Base-by-base conservation (phyloP, 2,888 invertebrate genomes). In the Leptothorax acervorum region DNA sequence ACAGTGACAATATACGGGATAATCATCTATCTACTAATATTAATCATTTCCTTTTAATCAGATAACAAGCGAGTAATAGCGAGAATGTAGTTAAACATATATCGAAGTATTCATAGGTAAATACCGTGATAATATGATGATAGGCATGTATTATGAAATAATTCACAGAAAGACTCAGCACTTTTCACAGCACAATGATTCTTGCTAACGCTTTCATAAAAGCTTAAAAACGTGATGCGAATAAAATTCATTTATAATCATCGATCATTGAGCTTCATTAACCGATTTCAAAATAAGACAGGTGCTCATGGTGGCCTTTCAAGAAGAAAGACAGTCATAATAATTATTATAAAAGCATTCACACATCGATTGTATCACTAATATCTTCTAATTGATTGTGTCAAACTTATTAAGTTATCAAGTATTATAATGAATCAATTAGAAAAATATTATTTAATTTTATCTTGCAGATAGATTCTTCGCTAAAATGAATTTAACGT, bases 1-100 rank as follows among this genome's bases (percentile, higher is more conserved):
- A 78, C 75, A 45, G 63, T 82, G 86, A 85, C 88, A 81, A 84
- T 86, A 74, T 82, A 28, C 9, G 31, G 82, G 79, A 78, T 66
- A 87, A 87, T 83, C 86, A 62, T 82, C 76, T 84, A 79, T 71
- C 65, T 84, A 62, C 70, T 84, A 74, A 71, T 88, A 88, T 88
- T 87, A 87, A 88, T 88, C 88, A 88, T 83, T 23, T n/a, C 8
- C 45, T 48, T 60, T 48, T 28, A 15, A 23, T 35, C 60, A 71
- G 35, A 81, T 71, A 71, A 81, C 62, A 39, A 45, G 31, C 35
- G 60, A 39, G 45, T 71, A 81, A 57, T 48, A 45, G 55, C 42
- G 35, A 81, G 48, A 81, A 62, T 31, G 55, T 55, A 12, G 28
- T 55, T 55, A 66, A 55, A 42, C 31, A 48, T 35, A 51, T 66